Evolutionary conservation across 2,888 invertebrate species (phyloP).

Genomic region (Cheilosia soror): DNA sequence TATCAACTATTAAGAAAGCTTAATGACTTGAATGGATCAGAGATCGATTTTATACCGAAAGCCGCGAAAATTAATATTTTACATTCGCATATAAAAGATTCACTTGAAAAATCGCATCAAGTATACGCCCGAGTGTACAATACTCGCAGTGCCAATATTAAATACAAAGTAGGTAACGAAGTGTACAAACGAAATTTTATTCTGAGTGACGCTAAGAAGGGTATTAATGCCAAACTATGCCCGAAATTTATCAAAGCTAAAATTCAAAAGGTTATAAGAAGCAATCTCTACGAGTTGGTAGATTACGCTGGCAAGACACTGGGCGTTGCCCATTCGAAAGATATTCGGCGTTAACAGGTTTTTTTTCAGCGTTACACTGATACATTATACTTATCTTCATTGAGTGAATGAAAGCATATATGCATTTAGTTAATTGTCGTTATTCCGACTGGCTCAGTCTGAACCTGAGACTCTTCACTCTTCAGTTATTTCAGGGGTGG

Average conservation of each 20-base stretch:
- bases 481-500: no score
- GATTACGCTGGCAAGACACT: not conserved
- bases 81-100: not conserved
- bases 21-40: no score
- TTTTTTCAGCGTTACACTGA: accelerated
- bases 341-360: not conserved
- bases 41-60: not conserved
- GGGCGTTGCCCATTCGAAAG: not conserved
- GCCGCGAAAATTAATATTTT: not conserved
- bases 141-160: no score
- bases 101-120: not conserved
- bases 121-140: not conserved
- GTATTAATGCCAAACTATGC: not conserved
- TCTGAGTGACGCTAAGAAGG: not conserved
- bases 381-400: accelerated
- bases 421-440: no score
- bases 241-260: not conserved
- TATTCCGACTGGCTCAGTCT: no score
- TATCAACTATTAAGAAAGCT: not conserved
- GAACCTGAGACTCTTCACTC: no score
- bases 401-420: no score
- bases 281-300: not conserved
- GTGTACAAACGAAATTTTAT: not conserved
- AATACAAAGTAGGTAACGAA: not conserved
- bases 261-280: not conserved